Evolutionary conservation across 2,113 vertebrate species (phyloP), one percentile per base, ranked within the genome.

Genomic region (Pantherophis guttatus): DNA sequence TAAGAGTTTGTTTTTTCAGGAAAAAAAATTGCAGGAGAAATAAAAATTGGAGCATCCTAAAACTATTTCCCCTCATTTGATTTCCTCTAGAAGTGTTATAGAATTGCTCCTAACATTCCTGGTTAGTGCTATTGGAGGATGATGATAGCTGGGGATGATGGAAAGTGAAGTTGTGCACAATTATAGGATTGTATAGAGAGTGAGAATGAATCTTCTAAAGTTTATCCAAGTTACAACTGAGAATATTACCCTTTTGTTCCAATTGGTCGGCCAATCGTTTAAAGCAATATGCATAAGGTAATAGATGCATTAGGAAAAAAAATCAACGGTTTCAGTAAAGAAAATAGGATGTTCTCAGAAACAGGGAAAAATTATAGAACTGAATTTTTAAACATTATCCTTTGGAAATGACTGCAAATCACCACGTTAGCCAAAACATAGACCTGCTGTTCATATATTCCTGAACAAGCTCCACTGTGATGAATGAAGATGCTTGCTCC

Each of bases 191-290:
- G 33, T 39, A 17, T 39, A 21, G 70, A 75, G n/a, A 19, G 33
- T 33, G n/a, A 87, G 48, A 91, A 90, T 21, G 10, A 62, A 93
- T 75, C 15, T 33, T 19, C 70, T 81, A 33, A 93, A 90, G 92
- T 91, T 97, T 97, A 97, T 98, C 97, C 97, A 96, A 98, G 97
- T 97, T 97, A 97, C 95, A 97, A 89, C 93, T 92, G n/a, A 9
- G 50, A 93, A 92, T 88, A 70, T 50, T 91, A 92, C 93, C 95
- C 94, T 93, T 91, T 90, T 24, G 91, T 95, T 94, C 94, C 93
- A 96, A 93, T 93, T 96, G 95, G 94, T 94, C 39, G 62, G 21
- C 1, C 54, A 95, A 91, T 93, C 95, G 92, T 94, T 75, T 75
- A 19, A 75, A 75, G 6, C 15, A 75, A 33, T 39, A 8, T 44